phyloP scores from a whole-genome alignment of 1,140 invertebrate genomes.

The Drosophila kurseongensis region DNA sequence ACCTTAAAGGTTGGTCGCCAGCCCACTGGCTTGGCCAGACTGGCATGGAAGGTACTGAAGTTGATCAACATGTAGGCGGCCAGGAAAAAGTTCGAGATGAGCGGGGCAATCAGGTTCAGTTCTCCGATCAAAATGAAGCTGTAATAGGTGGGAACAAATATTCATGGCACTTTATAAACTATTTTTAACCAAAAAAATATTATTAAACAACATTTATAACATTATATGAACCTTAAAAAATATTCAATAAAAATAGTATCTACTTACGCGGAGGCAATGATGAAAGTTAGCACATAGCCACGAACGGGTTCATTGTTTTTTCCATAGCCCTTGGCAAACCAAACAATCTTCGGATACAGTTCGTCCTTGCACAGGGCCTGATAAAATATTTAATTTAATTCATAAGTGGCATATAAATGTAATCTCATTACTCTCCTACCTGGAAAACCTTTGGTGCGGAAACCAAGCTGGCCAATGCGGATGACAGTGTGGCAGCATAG shows the following conservation, averaged over 20 bases:
- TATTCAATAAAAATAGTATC: background rate
- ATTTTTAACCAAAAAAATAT: no score
- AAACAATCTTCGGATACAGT: conserved; percentile 95
- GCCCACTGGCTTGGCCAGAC: conserved; percentile 92
- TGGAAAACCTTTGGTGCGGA: conserved; percentile 98
- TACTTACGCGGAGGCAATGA: conserved; percentile 95
- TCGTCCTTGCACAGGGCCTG: conserved; percentile 97
- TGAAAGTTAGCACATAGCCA: conserved; percentile 95
- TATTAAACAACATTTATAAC: no score
- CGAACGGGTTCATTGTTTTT: conserved; percentile 95
- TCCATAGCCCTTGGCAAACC: conserved; percentile 97
- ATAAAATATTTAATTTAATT: background rate
- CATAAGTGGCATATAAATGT: background rate
- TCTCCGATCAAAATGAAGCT: conserved; percentile 88
- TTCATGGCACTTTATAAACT: no score
- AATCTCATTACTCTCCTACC: conserved; percentile 65
- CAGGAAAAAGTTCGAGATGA: conserved; percentile 99
- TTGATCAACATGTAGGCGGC: conserved; percentile 98
- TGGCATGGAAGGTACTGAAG: conserved; percentile 98
- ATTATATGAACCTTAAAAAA: no score
- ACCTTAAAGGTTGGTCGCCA: conserved; percentile 95
- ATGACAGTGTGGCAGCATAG: conserved; percentile 98
- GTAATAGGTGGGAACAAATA: background rate
- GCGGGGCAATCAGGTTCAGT: conserved; percentile 96
- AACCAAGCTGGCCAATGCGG: conserved; percentile 97